Conservation (phyloP, 2,888 invertebrate genomes). For the Alcis repandata region DNA sequence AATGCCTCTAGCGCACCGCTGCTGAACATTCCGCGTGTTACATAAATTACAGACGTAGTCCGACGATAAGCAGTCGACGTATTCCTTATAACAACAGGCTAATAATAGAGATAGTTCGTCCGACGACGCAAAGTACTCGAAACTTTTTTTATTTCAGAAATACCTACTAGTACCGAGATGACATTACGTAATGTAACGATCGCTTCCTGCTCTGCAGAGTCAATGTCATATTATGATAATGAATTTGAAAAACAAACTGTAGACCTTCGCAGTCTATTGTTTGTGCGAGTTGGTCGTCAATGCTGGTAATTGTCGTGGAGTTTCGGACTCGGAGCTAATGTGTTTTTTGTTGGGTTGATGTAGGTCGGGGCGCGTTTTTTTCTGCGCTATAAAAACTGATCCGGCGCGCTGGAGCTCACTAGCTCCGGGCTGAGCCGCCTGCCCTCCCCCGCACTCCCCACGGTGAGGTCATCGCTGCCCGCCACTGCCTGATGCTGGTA, state of each 20-base stretch:
- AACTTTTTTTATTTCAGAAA: conserved; percentile 24
- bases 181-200: conserved; percentile 49
- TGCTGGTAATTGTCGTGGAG: conserved; percentile 53
- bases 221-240: conserved; percentile 62
- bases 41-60: conserved; percentile 44
- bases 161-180: conserved; percentile 29
- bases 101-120: conserved; percentile 16
- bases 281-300: conserved; percentile 54
- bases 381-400: conserved; percentile 67
- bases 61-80: conserved; percentile 42
- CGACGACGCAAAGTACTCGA: conserved; percentile 13
- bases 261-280: conserved; percentile 51
- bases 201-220: conserved; percentile 53
- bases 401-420: conserved; percentile 59
- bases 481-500: conserved; percentile 21
- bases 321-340: conserved; percentile 54
- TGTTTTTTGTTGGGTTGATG: conserved; percentile 74
- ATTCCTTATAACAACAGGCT: conserved; percentile 27
- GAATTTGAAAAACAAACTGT: conserved; percentile 57
- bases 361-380: conserved; percentile 79
- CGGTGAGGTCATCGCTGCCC: conserved; percentile 64
- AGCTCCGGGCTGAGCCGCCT: conserved; percentile 45
- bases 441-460: conserved; percentile 46
- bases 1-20: conserved; percentile 38
- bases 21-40: conserved; percentile 43